Percentiles rank a stretch among this genome's conserved stretches.
Conservation (phyloP, 2,888 invertebrate genomes). For the Toxonevra muliebris region DNA sequence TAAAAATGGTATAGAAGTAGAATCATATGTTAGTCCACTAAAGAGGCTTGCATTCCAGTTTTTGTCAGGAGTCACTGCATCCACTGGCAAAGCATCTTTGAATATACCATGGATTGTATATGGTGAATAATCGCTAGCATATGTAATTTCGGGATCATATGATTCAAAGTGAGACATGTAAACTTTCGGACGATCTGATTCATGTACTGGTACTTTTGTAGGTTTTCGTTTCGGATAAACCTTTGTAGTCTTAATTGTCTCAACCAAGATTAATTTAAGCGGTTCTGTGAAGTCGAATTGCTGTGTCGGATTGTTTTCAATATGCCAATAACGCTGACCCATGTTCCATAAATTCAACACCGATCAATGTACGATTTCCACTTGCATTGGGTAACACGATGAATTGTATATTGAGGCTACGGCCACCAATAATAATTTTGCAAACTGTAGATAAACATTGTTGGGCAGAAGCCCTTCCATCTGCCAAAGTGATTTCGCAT, state of each 20-base stretch:
- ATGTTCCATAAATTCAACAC: conserved; percentile 34
- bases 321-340: conserved; percentile 26
- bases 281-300: too few relatives aligned
- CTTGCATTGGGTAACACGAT: conserved; percentile 33
- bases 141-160: not conserved
- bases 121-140: conserved; percentile 5
- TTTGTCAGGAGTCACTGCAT: conserved; percentile 25
- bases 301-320: conserved; percentile 17
- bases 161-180: conserved; percentile 13
- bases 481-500: conserved; percentile 22
- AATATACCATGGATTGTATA: conserved; percentile 27
- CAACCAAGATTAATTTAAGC: not conserved
- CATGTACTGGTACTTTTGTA: not conserved
- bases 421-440: conserved; percentile 18
- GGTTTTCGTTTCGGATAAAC: conserved; percentile 1
- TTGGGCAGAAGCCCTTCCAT: conserved; percentile 29
- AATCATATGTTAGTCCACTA: conserved; percentile 1
- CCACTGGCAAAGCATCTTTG: too few relatives aligned
- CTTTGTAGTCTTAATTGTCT: too few relatives aligned
- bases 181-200: not conserved
- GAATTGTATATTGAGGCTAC: conserved; percentile 33
- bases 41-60: conserved; percentile 1
- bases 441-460: conserved; percentile 29
- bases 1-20: conserved; percentile 11
- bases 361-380: conserved; percentile 34